A percentile compares a stretch with the other conserved stretches of the same genome.
phyloP scores from a whole-genome alignment of 23 tunicate genomes.

The Trididemnum miniatum region DNA sequence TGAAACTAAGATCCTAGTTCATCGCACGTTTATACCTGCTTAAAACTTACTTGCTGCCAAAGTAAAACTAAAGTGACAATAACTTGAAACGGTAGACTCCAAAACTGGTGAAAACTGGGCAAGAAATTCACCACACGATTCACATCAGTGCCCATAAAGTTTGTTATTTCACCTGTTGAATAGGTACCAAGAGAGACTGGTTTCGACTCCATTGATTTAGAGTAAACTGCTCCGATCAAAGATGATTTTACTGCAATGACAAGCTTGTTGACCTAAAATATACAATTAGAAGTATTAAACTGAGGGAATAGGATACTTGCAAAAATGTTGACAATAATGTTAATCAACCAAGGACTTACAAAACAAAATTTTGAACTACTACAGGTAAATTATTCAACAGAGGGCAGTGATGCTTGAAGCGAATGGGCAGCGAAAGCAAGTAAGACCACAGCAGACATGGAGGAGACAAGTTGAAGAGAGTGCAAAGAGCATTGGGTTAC shows the following conservation, averaged over 20 bases:
- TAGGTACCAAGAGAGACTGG: constrained; percentile 46
- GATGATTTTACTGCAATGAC: constrained; percentile 53
- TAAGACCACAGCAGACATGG: too few relatives aligned
- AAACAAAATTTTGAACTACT: too few relatives aligned
- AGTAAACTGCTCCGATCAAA: constrained; percentile 54
- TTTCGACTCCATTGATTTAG: constrained; percentile 64
- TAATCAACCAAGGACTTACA: too few relatives aligned
- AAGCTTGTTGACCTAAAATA: constrained; percentile 67
- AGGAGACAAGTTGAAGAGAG: too few relatives aligned
- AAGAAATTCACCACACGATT: constrained; percentile 81
- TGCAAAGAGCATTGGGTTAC: too few relatives aligned
- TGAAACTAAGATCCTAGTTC: too few relatives aligned
- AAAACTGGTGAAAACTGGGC: constrained; percentile 94
- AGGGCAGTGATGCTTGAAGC: too few relatives aligned
- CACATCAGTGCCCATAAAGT: constrained; percentile 95
- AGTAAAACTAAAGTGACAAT: constrained; percentile 73
- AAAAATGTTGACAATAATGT: too few relatives aligned
- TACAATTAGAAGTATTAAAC: neutral
- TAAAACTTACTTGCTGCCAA: constrained; percentile 62
- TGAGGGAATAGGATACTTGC: neutral
- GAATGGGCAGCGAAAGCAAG: too few relatives aligned
- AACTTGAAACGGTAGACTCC: constrained; percentile 98
- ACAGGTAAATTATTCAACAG: too few relatives aligned
- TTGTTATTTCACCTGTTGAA: constrained; percentile 92
- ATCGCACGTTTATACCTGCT: too few relatives aligned